Base-by-base conservation (phyloP, 2,113 vertebrate species). In the Oncorhynchus keta region DNA sequence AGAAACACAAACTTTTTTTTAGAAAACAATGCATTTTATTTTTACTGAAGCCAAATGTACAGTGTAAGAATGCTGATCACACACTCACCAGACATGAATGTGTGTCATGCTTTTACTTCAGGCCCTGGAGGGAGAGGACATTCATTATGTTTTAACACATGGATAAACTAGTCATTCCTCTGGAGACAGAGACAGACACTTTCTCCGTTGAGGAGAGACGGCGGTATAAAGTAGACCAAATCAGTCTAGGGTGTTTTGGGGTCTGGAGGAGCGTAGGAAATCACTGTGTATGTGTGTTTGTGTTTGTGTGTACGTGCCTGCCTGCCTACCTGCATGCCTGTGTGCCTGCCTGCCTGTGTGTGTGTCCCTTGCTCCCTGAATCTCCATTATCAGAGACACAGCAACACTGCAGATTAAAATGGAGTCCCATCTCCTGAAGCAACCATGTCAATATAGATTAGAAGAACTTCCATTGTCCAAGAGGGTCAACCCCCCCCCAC, bases 401-500 rank as follows among this genome's bases (percentile, higher is more conserved):
- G 84, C 76, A 79, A 35, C 72, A 82, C 76, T 84, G 78, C 83
- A 84, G 87, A 83, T 90, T 89, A 86, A 80, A 68, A 79, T 81
- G 39, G 84, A 80, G 70, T 8, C 78, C 81, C 84, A 78, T 85
- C 80, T 90, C 78, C 72, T 74, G 74, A 45, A 90, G 82, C 83
- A 77, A 65, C 65, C 48, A 51, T 79, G 84, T 88, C 87, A 77
- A 94, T 94, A 94, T 94, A 94, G 94, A 95, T 96, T 96, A 95
- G 89, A 92, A 94, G 61, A 92, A 84, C 80, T 86, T 81, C 89
- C 75, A 74, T 88, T 90, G 90, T 85, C 90, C 91, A 82, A 90
- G 85, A 87, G 85, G 83, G 74, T 84, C 85, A 77, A 68, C 81
- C 39, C 7, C 32, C 5, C 5, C 90, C 93, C 86, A 90, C 92